Evolutionary conservation across 2,888 invertebrate species (phyloP).

Genomic region (Drosophila siamana): DNA sequence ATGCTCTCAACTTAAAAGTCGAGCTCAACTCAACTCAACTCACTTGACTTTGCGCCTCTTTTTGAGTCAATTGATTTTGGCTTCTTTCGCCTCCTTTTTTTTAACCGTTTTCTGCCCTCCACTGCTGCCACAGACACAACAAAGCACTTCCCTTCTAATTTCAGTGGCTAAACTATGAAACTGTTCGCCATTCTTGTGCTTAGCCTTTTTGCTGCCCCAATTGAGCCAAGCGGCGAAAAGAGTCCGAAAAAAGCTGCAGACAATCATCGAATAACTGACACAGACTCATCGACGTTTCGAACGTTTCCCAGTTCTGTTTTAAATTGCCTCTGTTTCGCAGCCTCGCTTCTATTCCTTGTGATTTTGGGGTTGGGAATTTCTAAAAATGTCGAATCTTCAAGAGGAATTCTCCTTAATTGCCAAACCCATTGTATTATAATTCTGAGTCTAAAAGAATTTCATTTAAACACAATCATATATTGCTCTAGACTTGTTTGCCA

Average conservation of each 20-base stretch:
- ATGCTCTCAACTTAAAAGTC: conserved; percentile 29
- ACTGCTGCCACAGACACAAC: not conserved
- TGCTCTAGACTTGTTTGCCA: too few relatives aligned
- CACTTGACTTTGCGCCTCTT: not conserved
- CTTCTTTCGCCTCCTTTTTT: conserved; percentile 20
- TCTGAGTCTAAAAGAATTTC: too few relatives aligned
- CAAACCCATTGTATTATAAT: too few relatives aligned
- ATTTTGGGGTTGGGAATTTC: not conserved
- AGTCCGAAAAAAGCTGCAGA: conserved; percentile 50
- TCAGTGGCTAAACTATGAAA: conserved; percentile 29
- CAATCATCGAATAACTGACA: conserved; percentile 69
- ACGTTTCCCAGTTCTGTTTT: conserved; percentile 27
- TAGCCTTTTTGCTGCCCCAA: conserved; percentile 14
- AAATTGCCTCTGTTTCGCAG: conserved; percentile 25
- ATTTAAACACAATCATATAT: too few relatives aligned
- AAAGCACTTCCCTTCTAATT: conserved; percentile 41
- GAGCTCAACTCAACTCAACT: not conserved
- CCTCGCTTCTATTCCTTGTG: not conserved
- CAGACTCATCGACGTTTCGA: conserved; percentile 63
- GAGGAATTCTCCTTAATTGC: too few relatives aligned
- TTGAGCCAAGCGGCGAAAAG: conserved; percentile 17
- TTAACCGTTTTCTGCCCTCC: conserved; percentile 27
- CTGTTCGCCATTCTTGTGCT: not conserved
- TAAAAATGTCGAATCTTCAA: not conserved
- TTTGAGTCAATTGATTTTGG: conserved; percentile 15